Percentiles rank a stretch among this genome's conserved stretches.
These are phyloP conservation scores for Silurus asotus DNA, from an alignment of 2,113 vertebrate genomes.

Conservation along the genomic window DNA sequence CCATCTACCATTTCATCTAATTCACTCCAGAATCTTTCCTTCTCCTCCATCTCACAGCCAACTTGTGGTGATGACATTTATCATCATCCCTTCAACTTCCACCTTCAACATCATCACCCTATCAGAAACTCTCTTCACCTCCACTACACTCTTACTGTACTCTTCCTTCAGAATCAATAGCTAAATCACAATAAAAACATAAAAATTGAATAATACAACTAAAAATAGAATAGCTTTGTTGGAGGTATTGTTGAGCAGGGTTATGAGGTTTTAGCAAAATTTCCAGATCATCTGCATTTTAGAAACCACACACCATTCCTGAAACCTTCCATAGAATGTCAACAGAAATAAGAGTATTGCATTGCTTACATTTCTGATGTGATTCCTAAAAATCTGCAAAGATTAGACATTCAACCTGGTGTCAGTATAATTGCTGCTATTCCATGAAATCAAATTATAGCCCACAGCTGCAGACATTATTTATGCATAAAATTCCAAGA, in stretches of 20 bases:
- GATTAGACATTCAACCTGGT: background rate
- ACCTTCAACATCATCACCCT: no score
- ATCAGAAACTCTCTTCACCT: no score
- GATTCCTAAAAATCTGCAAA: background rate
- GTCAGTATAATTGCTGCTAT: constrained; percentile 20
- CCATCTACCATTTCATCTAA: no score
- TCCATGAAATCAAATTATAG: constrained; percentile 29
- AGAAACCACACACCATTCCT: background rate
- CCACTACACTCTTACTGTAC: no score
- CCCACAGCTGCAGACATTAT: constrained; percentile 3
- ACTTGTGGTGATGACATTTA: no score
- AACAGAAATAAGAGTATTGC: background rate
- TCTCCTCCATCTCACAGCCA: no score
- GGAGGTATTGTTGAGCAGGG: background rate
- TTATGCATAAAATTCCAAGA: constrained; percentile 28
- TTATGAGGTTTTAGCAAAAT: background rate
- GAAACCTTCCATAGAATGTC: background rate
- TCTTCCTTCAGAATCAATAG: no score
- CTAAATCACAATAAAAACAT: no score
- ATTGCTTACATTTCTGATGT: background rate
- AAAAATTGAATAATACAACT: no score
- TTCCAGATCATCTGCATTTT: background rate
- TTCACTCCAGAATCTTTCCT: no score
- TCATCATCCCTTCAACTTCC: no score
- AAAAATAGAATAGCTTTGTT: background rate